Evolutionary conservation across 2,888 invertebrate genomes (phyloP), one percentile per base, ranked within the genome.

Genomic region (Melieria omissa): DNA sequence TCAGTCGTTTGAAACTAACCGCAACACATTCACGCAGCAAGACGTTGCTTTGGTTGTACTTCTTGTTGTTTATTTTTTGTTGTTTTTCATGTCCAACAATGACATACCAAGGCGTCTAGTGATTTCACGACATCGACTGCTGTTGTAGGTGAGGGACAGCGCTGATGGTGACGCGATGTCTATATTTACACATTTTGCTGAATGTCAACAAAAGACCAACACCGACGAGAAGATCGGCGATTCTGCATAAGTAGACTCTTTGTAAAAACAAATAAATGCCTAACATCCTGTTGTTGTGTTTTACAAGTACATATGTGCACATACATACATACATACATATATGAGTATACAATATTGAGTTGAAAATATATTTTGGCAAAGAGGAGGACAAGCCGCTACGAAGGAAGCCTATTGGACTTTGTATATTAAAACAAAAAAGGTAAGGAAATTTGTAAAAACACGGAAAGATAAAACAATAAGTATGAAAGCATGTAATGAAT

Each of bases 31-130:
- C 2, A 29, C 29, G 3, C 29, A 29, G 29, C 29, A 29, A 29
- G 29, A 52, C 14, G 12, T 52, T 52, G 49, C 9, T 52, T 4
- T 52, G 12, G 52, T 52, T 52, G 52, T 52, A 5, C 12, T 52
- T 52, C 14, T 52, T 52, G 1, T 49, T 49, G 49, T 52, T 52
- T 5, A 29, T 29, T 52, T 14, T 5, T 52, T 52, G 52, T 4
- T 14, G 52, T 29, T 29, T 52, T 52, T 8, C 52, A 52, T 14
- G 12, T 14, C 52, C 5, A 52, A 52, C 14, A 14, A 52, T 52
- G 52, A 52, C 12, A 52, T 52, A n/a, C 52, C 52, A 52, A 52
- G 14, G 52, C 52, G 52, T 52, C 52, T 52, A 52, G 52, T 52
- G 52, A 52, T 52, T 29, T 29, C 29, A 29, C 52, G 52, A n/a